A percentile compares a stretch with the other conserved stretches of the same genome.
Evolutionary conservation across 1,140 invertebrate genomes (phyloP).

Genomic region (Ylistrum balloti): DNA sequence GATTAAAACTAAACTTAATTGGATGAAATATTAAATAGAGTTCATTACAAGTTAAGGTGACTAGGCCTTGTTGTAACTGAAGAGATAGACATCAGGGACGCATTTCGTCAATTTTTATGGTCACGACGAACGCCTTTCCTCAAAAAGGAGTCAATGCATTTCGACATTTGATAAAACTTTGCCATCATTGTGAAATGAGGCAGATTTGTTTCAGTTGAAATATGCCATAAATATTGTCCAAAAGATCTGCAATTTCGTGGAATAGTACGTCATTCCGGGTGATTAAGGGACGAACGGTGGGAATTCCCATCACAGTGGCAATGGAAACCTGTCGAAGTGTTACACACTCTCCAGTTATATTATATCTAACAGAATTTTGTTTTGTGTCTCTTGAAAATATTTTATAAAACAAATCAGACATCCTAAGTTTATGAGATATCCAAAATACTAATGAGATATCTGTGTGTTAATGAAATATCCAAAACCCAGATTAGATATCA

Average conservation of each 20-base stretch:
- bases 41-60: too few relatives aligned
- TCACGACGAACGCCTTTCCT: conserved; percentile 21
- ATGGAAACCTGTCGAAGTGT: background rate
- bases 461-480: too few relatives aligned
- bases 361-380: too few relatives aligned
- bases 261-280: background rate
- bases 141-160: conserved; percentile 1
- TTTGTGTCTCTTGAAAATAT: too few relatives aligned
- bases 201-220: conserved; percentile 7
- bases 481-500: too few relatives aligned
- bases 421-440: too few relatives aligned
- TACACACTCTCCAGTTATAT: background rate
- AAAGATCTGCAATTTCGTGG: background rate
- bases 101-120: background rate
- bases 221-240: conserved; percentile 25
- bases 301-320: background rate
- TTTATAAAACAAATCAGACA: too few relatives aligned
- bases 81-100: background rate
- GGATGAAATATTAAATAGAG: too few relatives aligned
- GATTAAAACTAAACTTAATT: too few relatives aligned
- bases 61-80: too few relatives aligned
- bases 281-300: background rate
- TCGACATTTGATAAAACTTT: background rate
- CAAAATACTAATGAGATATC: too few relatives aligned
- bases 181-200: background rate